A percentile compares a stretch with the other conserved stretches of the same genome.
These are phyloP conservation scores for Probaryconus sp. DNA, from an alignment of 1,140 invertebrate species.

Conservation along the genomic window DNA sequence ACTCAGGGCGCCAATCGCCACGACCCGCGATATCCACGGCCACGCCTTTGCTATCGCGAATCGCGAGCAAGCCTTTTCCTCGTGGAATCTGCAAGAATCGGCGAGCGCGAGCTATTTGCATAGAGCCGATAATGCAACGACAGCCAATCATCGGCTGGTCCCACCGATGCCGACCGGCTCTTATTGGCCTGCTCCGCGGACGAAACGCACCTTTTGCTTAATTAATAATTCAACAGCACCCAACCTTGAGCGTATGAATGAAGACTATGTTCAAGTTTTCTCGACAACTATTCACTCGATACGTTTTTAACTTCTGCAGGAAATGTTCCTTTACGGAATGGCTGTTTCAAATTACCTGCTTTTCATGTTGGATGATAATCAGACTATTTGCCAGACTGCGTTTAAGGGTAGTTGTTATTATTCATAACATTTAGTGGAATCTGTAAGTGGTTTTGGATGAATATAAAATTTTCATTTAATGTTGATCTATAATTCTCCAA, in stretches of 20 bases:
- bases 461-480: no score
- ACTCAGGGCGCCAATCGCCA: conserved; percentile 59
- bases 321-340: no score
- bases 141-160: conserved; percentile 61
- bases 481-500: no score
- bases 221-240: conserved; percentile 55
- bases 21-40: conserved; percentile 56
- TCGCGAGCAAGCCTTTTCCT: conserved; percentile 65
- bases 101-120: conserved; percentile 64
- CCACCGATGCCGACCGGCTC: not conserved
- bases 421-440: no score
- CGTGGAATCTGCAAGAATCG: conserved; percentile 61
- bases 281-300: not conserved
- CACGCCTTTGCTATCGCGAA: conserved; percentile 66
- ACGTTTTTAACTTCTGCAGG: no score
- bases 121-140: conserved; percentile 64
- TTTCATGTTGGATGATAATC: no score
- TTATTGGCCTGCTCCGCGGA: conserved; percentile 34
- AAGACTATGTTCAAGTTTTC: conserved; percentile 6
- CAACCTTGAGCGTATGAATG: conserved; percentile 44
- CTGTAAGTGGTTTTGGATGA: no score
- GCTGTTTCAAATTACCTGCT: no score
- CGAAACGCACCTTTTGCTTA: conserved; percentile 15
- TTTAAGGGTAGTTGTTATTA: no score
- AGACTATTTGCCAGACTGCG: no score